Evolutionary conservation across 2,113 vertebrate genomes (phyloP).

Genomic region (Tor tambroides): DNA sequence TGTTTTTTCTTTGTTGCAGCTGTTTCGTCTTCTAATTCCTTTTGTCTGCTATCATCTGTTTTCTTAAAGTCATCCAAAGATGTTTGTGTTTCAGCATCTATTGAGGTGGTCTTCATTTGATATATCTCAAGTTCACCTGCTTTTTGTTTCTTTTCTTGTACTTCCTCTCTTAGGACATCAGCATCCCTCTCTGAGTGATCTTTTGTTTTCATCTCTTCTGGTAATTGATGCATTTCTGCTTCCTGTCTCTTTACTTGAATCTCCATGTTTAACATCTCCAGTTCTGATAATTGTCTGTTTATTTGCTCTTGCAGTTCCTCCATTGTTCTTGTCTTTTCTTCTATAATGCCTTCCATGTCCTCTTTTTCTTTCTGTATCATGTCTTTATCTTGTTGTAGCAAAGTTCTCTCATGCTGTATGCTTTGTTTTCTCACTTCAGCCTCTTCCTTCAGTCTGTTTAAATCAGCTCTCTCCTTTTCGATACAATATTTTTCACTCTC

Average conservation of each 20-base stretch:
- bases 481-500: not conserved
- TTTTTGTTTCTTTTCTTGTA: not conserved
- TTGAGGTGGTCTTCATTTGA: not conserved
- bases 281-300: not conserved
- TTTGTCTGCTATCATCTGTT: not conserved
- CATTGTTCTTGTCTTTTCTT: not conserved
- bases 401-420: not conserved
- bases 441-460: not conserved
- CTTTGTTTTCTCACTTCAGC: conserved; percentile 20
- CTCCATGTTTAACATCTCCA: conserved; percentile 20
- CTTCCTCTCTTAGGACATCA: conserved; percentile 16
- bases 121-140: not conserved
- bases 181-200: not conserved
- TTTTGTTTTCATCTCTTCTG: not conserved
- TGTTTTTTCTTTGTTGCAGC: not conserved
- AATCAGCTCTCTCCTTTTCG: conserved; percentile 11
- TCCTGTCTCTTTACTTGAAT: conserved; percentile 13
- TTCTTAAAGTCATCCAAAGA: not conserved
- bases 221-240: not conserved
- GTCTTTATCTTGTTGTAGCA: conserved; percentile 33
- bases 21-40: not conserved
- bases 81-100: conserved; percentile 46
- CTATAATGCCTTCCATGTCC: not conserved
- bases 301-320: conserved; percentile 8
- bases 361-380: conserved; percentile 23